Conservation (phyloP, 2,113 vertebrate species). For the Gallinago jamesoni region DNA sequence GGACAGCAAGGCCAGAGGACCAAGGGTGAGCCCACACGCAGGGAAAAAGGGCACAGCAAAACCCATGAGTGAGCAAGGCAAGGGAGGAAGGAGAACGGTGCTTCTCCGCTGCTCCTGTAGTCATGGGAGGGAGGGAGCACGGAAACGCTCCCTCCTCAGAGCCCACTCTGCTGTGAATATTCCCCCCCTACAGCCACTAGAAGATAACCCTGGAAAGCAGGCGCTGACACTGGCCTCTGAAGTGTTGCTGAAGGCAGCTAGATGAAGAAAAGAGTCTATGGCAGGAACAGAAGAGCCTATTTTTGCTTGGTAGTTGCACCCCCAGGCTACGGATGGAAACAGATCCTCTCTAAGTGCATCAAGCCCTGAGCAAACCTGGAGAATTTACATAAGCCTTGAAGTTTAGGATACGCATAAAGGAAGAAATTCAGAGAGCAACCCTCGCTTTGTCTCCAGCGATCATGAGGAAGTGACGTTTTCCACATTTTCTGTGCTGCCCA, state of each 20-base stretch:
- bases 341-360: neutral
- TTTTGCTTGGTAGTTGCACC: neutral
- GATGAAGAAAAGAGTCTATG: neutral
- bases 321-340: neutral
- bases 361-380: neutral
- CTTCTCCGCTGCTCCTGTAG: neutral
- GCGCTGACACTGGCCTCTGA: neutral
- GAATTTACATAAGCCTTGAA: slow-evolving; percentile 26
- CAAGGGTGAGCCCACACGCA: rapidly evolving
- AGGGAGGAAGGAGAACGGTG: rapidly evolving
- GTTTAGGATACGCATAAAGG: neutral
- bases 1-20: neutral
- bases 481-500: neutral
- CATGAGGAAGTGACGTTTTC: neutral
- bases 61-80: neutral
- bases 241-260: neutral
- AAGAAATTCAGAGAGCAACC: neutral
- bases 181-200: neutral
- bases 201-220: neutral
- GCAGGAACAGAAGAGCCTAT: neutral
- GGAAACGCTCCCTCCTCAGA: neutral
- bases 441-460: neutral
- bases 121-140: neutral
- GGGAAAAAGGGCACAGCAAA: neutral
- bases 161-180: neutral